Evolutionary conservation across 92 coral and sea anemone genomes (phyloP), one percentile per base, ranked within the genome.

Genomic region (Palythoa grandiflora): DNA sequence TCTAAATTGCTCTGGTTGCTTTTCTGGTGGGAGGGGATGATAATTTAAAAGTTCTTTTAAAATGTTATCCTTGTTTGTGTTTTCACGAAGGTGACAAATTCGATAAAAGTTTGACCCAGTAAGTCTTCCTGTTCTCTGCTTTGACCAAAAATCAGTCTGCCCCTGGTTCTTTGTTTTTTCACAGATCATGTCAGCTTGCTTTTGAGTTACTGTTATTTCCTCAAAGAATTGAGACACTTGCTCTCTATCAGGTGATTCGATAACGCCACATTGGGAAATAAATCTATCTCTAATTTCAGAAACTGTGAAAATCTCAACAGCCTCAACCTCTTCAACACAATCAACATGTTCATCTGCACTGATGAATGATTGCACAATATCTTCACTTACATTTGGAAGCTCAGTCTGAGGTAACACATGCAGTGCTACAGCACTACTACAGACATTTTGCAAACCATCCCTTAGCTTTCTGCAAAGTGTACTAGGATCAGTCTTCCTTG

Each of bases 401-500:
- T 61, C 68, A 61, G n/a, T 5, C 68, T 61, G 68, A 61, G 68
- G 68, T 61, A 61, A 61, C 35, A 61, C 68, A 14, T 61, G 68
- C 21, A 61, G 68, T 61, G 19, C 68, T 61, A 61, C 68, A 44
- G 48, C 48, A 44, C 48, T 44, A 44, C 48, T 44, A 61, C 68
- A 61, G 19, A 61, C 68, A 61, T 61, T 61, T 61, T 61, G 68
- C 76, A 90, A 83, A 19, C 90, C 90, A 40, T 88, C 87, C 66
- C 59, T 90, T 2, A 87, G 75, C n/a, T 40, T 38, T 28, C 86
- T 89, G 38, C 72, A 39, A 57, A 90, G 72, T 36, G 48, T 28
- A 28, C 15, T 28, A 19, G 74, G 74, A 37, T 70, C 9, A 37
- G 12, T 15, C 35, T 35, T 37, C 14, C 48, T 38, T 80, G 91